Conservation (phyloP, 2,797 vertebrate species). For the Paedocypris micromegethes region DNA sequence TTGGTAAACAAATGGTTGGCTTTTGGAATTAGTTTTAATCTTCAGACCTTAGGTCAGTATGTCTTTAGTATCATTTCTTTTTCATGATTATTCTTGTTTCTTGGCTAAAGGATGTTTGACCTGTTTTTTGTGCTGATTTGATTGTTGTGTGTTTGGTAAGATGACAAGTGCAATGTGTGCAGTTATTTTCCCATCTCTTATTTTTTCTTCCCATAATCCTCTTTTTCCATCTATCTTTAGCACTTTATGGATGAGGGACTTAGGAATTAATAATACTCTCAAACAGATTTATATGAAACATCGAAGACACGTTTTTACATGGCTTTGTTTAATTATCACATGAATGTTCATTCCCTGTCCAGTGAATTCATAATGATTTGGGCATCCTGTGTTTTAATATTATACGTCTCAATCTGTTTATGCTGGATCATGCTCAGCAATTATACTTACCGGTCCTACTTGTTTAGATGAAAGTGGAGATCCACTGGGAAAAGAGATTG, state of each 20-base stretch:
- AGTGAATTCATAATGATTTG: not conserved
- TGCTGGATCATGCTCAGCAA: too few relatives aligned
- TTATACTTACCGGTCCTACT: too few relatives aligned
- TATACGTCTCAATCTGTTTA: too few relatives aligned
- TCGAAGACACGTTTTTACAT: constrained; percentile 35
- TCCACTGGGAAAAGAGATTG: too few relatives aligned
- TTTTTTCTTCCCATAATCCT: constrained; percentile 39
- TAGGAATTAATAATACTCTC: constrained; percentile 27
- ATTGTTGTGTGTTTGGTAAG: not conserved
- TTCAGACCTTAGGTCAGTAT: too few relatives aligned
- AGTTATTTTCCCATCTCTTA: constrained; percentile 4
- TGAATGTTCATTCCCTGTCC: not conserved
- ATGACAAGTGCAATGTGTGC: not conserved
- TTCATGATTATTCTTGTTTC: too few relatives aligned
- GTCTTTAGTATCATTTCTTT: too few relatives aligned
- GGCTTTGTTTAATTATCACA: not conserved
- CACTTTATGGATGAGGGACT: constrained; percentile 27
- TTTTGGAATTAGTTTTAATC: too few relatives aligned
- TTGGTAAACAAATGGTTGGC: too few relatives aligned
- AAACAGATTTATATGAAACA: constrained; percentile 13
- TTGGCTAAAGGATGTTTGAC: constrained; percentile 6
- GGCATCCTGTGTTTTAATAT: not conserved
- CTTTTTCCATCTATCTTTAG: constrained; percentile 40
- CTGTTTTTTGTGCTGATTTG: constrained; percentile 16
- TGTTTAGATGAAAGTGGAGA: too few relatives aligned